phyloP scores from a whole-genome alignment of 2,888 invertebrate genomes.

The Eupithecia insigniata region DNA sequence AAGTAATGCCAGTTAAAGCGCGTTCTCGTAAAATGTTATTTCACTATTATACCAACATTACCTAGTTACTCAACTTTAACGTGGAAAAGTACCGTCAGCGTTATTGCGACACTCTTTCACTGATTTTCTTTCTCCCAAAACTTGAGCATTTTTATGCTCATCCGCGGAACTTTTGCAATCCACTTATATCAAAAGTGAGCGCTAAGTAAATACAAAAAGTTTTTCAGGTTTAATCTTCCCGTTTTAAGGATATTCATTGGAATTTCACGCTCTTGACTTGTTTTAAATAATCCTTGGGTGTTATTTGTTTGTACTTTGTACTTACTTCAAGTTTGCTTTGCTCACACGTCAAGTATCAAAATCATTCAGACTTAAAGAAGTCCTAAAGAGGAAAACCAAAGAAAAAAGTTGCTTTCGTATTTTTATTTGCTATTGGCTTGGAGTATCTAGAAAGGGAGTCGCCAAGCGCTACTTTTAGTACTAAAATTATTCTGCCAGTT shows the following conservation, averaged over 20 bases:
- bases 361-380: background rate
- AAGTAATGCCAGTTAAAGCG: slow-evolving; percentile 50
- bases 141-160: slow-evolving; percentile 80
- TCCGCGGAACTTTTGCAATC: slow-evolving; percentile 83
- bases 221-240: slow-evolving; percentile 80
- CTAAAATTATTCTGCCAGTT: too few species aligned
- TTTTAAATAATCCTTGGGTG: slow-evolving; percentile 77
- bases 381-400: too few species aligned
- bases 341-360: slow-evolving; percentile 22
- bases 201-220: slow-evolving; percentile 83
- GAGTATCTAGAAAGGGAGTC: too few species aligned
- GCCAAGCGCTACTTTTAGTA: too few species aligned
- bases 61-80: slow-evolving; percentile 69
- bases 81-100: slow-evolving; percentile 50
- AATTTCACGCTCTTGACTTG: slow-evolving; percentile 69
- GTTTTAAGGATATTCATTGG: slow-evolving; percentile 81
- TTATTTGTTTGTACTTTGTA: slow-evolving; percentile 51
- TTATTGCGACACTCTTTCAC: slow-evolving; percentile 77
- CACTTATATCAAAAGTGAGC: slow-evolving; percentile 83
- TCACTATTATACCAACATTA: slow-evolving; percentile 60
- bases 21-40: slow-evolving; percentile 59
- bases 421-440: background rate
- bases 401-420: background rate
- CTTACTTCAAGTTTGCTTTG: slow-evolving; percentile 35
- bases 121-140: slow-evolving; percentile 70